Evolutionary conservation across 2,113 vertebrate species (phyloP).

Genomic region (Oryzias javanicus): DNA sequence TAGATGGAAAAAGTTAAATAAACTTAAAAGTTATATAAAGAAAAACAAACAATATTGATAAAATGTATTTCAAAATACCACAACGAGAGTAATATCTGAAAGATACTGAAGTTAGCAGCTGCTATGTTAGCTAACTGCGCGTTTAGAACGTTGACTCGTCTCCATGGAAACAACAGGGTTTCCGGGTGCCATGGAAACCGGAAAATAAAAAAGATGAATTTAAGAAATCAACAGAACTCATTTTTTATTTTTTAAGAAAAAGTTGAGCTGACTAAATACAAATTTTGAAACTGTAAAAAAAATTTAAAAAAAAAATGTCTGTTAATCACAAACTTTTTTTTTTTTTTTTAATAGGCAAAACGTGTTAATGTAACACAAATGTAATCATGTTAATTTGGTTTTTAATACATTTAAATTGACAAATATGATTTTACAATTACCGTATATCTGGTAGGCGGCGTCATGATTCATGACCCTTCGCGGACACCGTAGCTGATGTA

Average conservation of each 20-base stretch:
- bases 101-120: too few species aligned
- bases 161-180: conserved; percentile 33
- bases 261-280: too few species aligned
- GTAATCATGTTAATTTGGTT: too few species aligned
- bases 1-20: background rate
- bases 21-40: background rate
- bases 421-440: too few species aligned
- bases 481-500: conserved; percentile 47
- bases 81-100: background rate
- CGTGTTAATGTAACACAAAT: too few species aligned
- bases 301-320: too few species aligned
- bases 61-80: background rate
- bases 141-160: conserved; percentile 32
- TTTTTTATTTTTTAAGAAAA: background rate
- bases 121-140: background rate
- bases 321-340: too few species aligned
- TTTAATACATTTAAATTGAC: too few species aligned
- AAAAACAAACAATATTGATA: background rate
- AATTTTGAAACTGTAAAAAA: too few species aligned
- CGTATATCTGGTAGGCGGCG: background rate
- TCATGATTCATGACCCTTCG: conserved; percentile 21
- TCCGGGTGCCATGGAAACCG: conserved; percentile 20
- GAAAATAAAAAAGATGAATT: conserved; percentile 13
- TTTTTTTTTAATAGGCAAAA: too few species aligned
- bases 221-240: background rate